Percentiles rank a stretch among this genome's conserved stretches.
Conservation (phyloP, 2,888 invertebrate genomes). For the Lepidocyrtinus sp. region DNA sequence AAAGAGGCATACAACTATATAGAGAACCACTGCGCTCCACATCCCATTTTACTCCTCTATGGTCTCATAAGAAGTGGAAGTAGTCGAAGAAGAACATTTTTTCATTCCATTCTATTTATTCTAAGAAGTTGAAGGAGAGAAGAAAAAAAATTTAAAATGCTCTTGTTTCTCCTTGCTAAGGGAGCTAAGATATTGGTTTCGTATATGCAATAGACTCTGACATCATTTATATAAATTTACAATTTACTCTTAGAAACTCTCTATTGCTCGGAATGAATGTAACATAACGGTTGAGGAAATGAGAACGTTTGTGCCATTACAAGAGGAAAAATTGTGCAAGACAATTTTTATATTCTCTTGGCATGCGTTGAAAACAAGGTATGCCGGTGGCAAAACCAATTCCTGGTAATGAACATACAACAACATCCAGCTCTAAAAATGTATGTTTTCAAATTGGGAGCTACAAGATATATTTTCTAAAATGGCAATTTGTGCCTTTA, state of each 20-base stretch:
- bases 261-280: neutral
- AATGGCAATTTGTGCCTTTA: constrained; percentile 40
- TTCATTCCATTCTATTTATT: constrained; percentile 10
- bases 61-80: constrained; percentile 13
- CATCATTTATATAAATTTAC: constrained; percentile 13
- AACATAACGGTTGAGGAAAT: constrained; percentile 37
- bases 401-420: constrained; percentile 11
- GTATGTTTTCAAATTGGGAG: constrained; percentile 13
- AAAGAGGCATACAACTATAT: neutral
- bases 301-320: constrained; percentile 42
- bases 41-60: constrained; percentile 23
- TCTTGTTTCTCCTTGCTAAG: neutral
- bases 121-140: neutral
- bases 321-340: constrained; percentile 20
- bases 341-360: constrained; percentile 37
- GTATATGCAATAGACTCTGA: constrained; percentile 5
- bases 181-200: neutral
- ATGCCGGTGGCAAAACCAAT: constrained; percentile 6
- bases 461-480: constrained; percentile 22
- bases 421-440: constrained; percentile 8
- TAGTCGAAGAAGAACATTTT: constrained; percentile 13
- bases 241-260: constrained; percentile 9
- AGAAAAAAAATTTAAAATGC: neutral
- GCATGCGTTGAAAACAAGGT: constrained; percentile 33
- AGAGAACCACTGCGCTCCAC: neutral